Evolutionary conservation across 1,140 invertebrate genomes (phyloP).

Genomic region (Campoletis sonorensis): DNA sequence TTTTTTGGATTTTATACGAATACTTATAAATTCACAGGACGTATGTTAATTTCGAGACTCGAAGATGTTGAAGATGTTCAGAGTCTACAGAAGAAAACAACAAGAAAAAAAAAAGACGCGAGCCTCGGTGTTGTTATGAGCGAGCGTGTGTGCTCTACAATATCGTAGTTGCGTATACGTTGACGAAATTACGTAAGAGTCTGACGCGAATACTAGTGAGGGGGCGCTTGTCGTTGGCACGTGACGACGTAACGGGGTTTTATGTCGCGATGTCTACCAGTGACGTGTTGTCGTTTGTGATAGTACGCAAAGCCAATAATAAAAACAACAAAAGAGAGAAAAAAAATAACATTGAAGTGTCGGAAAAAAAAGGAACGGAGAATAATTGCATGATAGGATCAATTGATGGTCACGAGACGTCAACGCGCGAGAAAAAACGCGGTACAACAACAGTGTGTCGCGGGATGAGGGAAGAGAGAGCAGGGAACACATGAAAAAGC

Average conservation of each 20-base stretch:
- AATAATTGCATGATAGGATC: not conserved
- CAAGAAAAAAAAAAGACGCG: not conserved
- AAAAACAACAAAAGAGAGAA: not conserved
- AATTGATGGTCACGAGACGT: not conserved
- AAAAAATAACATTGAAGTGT: not conserved
- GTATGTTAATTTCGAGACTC: too few relatives aligned
- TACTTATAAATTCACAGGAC: too few relatives aligned
- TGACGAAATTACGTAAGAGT: not conserved
- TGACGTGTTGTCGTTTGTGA: not conserved
- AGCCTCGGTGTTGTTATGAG: not conserved
- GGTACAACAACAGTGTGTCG: too few relatives aligned
- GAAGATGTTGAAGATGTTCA: too few relatives aligned
- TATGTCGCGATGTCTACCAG: not conserved
- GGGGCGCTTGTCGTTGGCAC: not conserved
- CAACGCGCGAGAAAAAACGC: not conserved
- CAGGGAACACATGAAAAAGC: not conserved
- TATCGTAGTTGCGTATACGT: not conserved
- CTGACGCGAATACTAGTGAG: not conserved
- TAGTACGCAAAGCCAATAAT: not conserved
- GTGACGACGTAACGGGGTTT: not conserved
- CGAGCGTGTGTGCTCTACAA: not conserved
- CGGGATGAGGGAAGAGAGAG: not conserved
- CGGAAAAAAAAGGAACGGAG: not conserved
- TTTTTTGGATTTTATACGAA: too few relatives aligned
- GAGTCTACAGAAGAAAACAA: not conserved